Base-by-base conservation (phyloP, 2,113 vertebrate genomes). In the Azemiops feae region DNA sequence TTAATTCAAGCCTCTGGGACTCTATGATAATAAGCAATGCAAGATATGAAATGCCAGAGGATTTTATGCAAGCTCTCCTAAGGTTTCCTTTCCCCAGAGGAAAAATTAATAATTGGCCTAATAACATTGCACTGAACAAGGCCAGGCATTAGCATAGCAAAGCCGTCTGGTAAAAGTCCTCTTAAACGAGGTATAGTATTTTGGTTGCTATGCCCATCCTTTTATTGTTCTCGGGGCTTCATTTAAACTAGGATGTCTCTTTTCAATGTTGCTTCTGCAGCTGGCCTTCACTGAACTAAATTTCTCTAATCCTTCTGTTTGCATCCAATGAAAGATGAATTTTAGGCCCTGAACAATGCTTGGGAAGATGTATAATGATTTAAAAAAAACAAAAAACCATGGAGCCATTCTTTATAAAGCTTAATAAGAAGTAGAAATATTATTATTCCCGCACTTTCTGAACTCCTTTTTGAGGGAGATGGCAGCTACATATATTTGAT, bases 1-100 rank as follows among this genome's bases (percentile, higher is more conserved):
- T 96, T 57, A 92, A 94, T 94, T 90, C 0, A 91, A 0, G 92
- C 94, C 92, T 96, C 93, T 94, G 87, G 95, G 94, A 95, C 95
- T 95, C 90, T 27, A 12, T 92, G 93, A 93, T 14, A 43, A 94
- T 90, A 94, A 92, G 64, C 39, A 95, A 95, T 94, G 27, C 87
- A 94, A 30, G 18, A 92, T 87, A 91, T 90, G 94, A 96, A 91
- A 88, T 91, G 93, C 52, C 25, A 55, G 39, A 43, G 22, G 7
- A 95, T 69, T 0, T 3, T 69, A 11, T 88, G 45, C 12, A 92
- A 87, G 20, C 60, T 69, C 57, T 92, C 89, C 14, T 52, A 93
- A 58, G 12, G 34, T 57, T 55, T 92, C 43, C 23, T 88, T 22
- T 85, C n/a, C 92, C 92, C 34, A 3, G 91, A 95, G 93, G 86